Base-by-base conservation (phyloP, 2,888 invertebrate species). In the Homarus gammarus region DNA sequence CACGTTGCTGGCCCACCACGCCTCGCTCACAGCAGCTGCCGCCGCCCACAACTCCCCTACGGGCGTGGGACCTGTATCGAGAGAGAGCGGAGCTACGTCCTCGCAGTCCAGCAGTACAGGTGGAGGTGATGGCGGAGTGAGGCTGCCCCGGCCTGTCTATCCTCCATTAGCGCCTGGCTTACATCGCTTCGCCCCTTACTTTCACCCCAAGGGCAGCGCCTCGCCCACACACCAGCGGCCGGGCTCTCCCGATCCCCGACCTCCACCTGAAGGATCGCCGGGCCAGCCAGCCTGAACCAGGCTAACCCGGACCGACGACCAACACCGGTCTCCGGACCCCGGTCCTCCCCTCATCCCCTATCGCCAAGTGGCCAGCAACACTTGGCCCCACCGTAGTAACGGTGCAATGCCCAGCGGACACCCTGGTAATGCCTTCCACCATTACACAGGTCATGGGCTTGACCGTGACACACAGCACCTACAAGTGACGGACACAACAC, bases 131-230 rank as follows among this genome's bases (percentile, higher is more conserved):
- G 78, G 73, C 3, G 90, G 88, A 3, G 82, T 90, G 44, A 84
- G 83, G 64, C 89, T 90, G 12, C 91, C 91, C 38, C 56, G 88
- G 18, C 90, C 91, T 2, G 85, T 91, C 22, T 90, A 90, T 78
- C 91, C 91, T 22, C 90, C 86, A 8, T 38, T 91, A 18, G 83
- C 84, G 5, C 89, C 84, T 1, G 87, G 84, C 38, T 83, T 90
- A 10, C 90, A 90, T 49, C 75, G 91, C 15, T 91, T 91, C 72
- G 82, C 91, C 6, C 91, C 91, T 2, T 91, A 91, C 79, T 90
- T 91, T 73, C 75, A 90, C 75, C 91, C 90, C 0, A 90, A 88
- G 56, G 84, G 86, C 22, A 81, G 68, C 56, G 31, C 64, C 22
- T 81, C 84, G 10, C 84, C 88, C 44, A 84, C 88, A 18, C 83